These are phyloP conservation scores for Cheilosia grossa DNA, from an alignment of 2,888 invertebrate genomes.

Conservation along the genomic window DNA sequence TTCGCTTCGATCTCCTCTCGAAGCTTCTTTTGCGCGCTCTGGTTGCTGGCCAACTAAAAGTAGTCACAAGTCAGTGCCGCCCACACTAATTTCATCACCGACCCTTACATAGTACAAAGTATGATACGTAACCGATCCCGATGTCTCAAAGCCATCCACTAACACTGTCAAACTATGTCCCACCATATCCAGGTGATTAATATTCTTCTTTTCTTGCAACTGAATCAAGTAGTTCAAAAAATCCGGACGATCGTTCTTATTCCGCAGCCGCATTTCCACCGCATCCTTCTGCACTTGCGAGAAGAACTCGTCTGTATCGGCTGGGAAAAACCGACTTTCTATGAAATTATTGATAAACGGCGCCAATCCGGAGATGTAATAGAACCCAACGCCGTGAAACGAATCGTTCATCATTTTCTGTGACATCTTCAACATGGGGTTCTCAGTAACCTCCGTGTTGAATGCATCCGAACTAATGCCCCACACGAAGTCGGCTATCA, in stretches of 20 bases:
- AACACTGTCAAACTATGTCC: conserved; percentile 79
- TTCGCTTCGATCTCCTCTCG: conserved; percentile 77
- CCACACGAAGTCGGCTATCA: conserved; percentile 79
- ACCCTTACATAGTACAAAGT: conserved; percentile 71
- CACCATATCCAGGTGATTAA: conserved; percentile 78
- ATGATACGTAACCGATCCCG: conserved; percentile 78
- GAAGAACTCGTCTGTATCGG: conserved; percentile 86
- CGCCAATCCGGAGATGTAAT: conserved; percentile 76
- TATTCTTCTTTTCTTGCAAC: conserved; percentile 78
- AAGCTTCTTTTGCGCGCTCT: conserved; percentile 77
- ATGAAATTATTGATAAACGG: conserved; percentile 76
- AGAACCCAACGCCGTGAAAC: conserved; percentile 75
- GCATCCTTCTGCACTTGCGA: conserved; percentile 78
- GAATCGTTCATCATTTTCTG: conserved; percentile 75
- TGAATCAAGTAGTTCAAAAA: conserved; percentile 79
- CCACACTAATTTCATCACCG: too few relatives aligned
- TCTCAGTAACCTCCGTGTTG: conserved; percentile 67
- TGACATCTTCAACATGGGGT: conserved; percentile 76
- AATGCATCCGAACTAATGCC: conserved; percentile 79
- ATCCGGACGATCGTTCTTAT: conserved; percentile 77
- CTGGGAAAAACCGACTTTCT: conserved; percentile 78
- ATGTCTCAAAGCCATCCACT: conserved; percentile 81
- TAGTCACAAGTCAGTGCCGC: neutral
- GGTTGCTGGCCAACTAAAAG: conserved; percentile 76
- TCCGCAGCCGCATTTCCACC: conserved; percentile 76